Percentiles rank a stretch among this genome's conserved stretches.
These are phyloP conservation scores for Lepidocyrtinus sp. DNA, from an alignment of 2,888 invertebrate species.

Conservation along the genomic window DNA sequence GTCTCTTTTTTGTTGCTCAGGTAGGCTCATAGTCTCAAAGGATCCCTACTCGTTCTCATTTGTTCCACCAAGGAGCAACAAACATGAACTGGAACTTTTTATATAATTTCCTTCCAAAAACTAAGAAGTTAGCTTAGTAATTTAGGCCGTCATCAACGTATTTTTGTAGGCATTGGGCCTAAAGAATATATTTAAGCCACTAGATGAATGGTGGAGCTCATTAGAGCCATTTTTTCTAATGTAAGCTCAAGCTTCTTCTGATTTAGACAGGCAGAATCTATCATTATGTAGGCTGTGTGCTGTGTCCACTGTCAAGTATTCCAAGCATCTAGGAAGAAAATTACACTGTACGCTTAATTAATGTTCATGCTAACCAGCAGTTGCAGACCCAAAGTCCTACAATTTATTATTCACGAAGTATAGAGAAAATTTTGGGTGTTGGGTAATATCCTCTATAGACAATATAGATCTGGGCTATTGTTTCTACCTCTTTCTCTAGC, in stretches of 20 bases:
- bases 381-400: constrained; percentile 18
- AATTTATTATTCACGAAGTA: constrained; percentile 13
- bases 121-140: neutral
- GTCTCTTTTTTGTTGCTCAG: no score
- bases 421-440: no score
- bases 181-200: neutral
- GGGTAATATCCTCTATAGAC: no score
- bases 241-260: constrained; percentile 41
- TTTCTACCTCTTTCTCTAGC: no score
- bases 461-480: no score
- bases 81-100: no score
- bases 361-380: constrained; percentile 53
- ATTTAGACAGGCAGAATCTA: constrained; percentile 57
- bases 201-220: constrained; percentile 49
- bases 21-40: no score
- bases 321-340: constrained; percentile 61
- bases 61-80: neutral
- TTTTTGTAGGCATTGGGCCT: neutral
- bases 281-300: constrained; percentile 59
- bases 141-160: neutral
- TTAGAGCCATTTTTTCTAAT: constrained; percentile 30
- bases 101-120: neutral
- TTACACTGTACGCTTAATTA: constrained; percentile 60
- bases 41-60: no score
- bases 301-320: constrained; percentile 59